Percentiles rank a stretch among this genome's conserved stretches.
Evolutionary conservation across 2,113 vertebrate species (phyloP).

Genomic region (Prunella fulvescens): DNA sequence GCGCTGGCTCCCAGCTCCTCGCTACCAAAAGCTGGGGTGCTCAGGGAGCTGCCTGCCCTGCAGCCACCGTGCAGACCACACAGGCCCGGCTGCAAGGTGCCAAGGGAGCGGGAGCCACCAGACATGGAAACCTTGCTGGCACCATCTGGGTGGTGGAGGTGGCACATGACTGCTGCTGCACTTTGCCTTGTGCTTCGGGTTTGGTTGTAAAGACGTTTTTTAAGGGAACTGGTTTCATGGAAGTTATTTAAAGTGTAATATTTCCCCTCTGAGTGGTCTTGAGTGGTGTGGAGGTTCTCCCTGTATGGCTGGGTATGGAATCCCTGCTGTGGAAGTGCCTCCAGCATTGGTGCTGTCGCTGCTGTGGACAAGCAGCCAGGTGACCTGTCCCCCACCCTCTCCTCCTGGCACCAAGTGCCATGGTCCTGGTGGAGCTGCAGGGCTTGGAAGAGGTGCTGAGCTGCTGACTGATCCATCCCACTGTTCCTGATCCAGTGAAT

Average conservation of each 20-base stretch:
- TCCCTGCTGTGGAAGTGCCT: not conserved
- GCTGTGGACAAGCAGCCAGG: rapidly evolving
- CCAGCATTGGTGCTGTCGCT: not conserved
- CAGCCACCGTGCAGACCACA: rapidly evolving
- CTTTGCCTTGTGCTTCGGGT: rapidly evolving
- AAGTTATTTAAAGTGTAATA: not conserved
- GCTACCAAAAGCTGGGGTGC: rapidly evolving
- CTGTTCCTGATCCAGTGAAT: not conserved
- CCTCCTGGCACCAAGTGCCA: rapidly evolving
- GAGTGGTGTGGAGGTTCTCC: not conserved
- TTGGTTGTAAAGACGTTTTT: not conserved
- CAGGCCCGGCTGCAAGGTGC: rapidly evolving
- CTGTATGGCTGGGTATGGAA: not conserved
- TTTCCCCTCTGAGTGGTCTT: not conserved
- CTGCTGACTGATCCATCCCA: rapidly evolving
- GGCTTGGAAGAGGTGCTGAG: not conserved
- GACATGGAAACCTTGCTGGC: rapidly evolving
- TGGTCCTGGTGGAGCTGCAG: not conserved
- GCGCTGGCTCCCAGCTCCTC: not conserved
- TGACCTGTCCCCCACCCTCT: rapidly evolving
- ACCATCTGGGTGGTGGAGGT: rapidly evolving
- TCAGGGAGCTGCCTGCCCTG: not conserved
- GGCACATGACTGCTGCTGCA: rapidly evolving
- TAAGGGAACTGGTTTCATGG: not conserved
- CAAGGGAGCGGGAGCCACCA: rapidly evolving